A percentile compares a stretch with the other conserved stretches of the same genome.
Conservation (phyloP, 2,888 invertebrate genomes). For the Dyspetes luteomarginatus region DNA sequence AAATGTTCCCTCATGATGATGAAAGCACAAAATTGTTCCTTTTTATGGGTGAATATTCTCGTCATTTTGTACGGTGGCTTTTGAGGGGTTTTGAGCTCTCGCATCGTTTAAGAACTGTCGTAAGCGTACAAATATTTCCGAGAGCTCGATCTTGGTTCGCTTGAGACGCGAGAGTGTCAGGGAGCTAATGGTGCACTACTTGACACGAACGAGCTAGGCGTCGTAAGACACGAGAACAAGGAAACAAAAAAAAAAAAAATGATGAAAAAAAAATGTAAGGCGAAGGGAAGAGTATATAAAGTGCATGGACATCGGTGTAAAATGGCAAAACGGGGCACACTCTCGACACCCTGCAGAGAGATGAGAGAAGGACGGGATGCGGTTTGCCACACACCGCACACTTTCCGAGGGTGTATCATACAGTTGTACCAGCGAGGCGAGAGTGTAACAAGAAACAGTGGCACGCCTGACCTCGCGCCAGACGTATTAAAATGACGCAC, state of each 20-base stretch:
- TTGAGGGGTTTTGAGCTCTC: not conserved
- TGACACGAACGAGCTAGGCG: constrained; percentile 61
- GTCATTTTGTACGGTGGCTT: not conserved
- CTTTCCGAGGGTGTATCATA: not conserved
- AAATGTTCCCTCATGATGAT: too few relatives aligned
- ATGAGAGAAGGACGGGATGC: constrained; percentile 42
- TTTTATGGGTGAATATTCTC: not conserved
- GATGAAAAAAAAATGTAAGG: constrained; percentile 37
- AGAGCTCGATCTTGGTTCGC: constrained; percentile 18
- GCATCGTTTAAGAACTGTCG: constrained; percentile 5
- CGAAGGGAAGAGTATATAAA: constrained; percentile 59
- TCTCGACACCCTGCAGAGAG: constrained; percentile 63
- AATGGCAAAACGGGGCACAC: constrained; percentile 26
- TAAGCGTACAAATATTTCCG: constrained; percentile 3
- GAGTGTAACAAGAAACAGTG: constrained; percentile 71
- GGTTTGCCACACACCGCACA: constrained; percentile 27
- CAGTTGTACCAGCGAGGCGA: constrained; percentile 64
- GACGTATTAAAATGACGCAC: constrained; percentile 82
- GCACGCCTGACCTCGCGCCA: constrained; percentile 81
- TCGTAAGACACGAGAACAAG: constrained; percentile 49
- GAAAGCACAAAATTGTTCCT: not conserved
- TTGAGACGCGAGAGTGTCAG: constrained; percentile 50
- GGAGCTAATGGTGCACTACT: constrained; percentile 59
- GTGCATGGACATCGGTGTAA: constrained; percentile 66
- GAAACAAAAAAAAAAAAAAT: constrained; percentile 38